Evolutionary conservation across 2,797 vertebrate species (phyloP), one percentile per base, ranked within the genome.

Genomic region (Acipenser transmontanus): DNA sequence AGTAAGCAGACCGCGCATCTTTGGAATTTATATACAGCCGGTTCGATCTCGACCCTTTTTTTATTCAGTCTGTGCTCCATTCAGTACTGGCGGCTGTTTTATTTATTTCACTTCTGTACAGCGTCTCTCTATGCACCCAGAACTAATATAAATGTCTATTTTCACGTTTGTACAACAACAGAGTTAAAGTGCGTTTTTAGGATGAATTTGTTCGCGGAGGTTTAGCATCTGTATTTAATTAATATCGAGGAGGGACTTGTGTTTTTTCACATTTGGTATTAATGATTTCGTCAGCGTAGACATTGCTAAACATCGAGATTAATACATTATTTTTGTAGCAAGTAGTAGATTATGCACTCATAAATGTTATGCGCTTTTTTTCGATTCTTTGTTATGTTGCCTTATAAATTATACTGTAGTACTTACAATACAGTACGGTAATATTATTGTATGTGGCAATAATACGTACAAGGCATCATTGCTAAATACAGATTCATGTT

Each of bases 301-400:
- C 54, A 57, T 57, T 57, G 54, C 54, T n/a, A n/a, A 57, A 11
- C 54, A 7, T n/a, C 54, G 11, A 11, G 61, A 62, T 62, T 69
- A 34, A 62, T 69, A 64, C 64, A 61, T 64, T 69, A 65, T 69
- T 56, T 69, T 52, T 52, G 56, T 51, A 49, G 56, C 51, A 69
- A 59, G 49, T 47, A 56, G 47, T 47, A 14, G 49, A 49, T 61
- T 64, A 47, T 59, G 20, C 68, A 54, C 49, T n/a, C 59, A 47
- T 61, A 52, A 51, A 61, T 60, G 57, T 49, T 9, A 49, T 8
- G 47, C 12, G 17, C 67, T 12, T 64, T 64, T 17, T 17, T 51
- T 51, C 10, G 6, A 7, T 34, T 34, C 34, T 34, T 34, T 34
- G 4, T 4, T 34, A 34, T 34, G 34, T 34, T 34, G 34, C 34